phyloP scores from a whole-genome alignment of 2,113 vertebrate species.

The Acrocephalus kingi region DNA sequence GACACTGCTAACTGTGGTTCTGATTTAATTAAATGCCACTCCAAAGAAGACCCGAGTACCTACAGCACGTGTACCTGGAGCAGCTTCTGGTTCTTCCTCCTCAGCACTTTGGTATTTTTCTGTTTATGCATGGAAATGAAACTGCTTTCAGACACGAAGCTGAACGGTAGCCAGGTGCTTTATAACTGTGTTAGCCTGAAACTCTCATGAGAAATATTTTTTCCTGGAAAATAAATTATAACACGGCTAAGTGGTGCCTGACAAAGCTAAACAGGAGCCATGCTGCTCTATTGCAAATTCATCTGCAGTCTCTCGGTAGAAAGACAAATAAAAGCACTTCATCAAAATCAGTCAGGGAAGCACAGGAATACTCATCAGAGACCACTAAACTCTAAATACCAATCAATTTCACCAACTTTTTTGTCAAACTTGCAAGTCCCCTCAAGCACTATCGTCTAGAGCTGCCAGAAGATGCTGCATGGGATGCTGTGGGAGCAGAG shows the following conservation, averaged over 20 bases:
- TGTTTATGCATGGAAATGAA: conserved; percentile 59
- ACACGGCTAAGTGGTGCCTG: conserved; percentile 83
- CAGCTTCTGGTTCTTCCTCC: neutral
- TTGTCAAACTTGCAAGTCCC: conserved; percentile 78
- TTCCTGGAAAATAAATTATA: conserved; percentile 86
- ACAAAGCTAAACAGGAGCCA: conserved; percentile 84
- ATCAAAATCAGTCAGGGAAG: conserved; percentile 87
- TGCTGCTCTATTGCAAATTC: conserved; percentile 82
- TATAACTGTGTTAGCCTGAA: conserved; percentile 81
- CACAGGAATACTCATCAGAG: conserved; percentile 78
- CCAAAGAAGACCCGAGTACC: neutral
- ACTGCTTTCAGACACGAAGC: conserved; percentile 67
- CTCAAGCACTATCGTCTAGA: conserved; percentile 67
- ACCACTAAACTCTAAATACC: conserved; percentile 83
- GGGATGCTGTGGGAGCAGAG: neutral
- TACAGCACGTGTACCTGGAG: neutral
- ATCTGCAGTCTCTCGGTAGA: conserved; percentile 80
- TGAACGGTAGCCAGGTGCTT: conserved; percentile 81
- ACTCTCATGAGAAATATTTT: conserved; percentile 81
- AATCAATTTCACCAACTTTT: conserved; percentile 84
- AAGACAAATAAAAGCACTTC: conserved; percentile 86
- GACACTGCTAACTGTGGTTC: neutral
- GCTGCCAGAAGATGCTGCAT: conserved; percentile 64
- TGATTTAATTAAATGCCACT: neutral
- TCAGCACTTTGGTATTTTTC: conserved; percentile 22